phyloP scores from a whole-genome alignment of 2,888 invertebrate species.

The Dolichomitus sp. region DNA sequence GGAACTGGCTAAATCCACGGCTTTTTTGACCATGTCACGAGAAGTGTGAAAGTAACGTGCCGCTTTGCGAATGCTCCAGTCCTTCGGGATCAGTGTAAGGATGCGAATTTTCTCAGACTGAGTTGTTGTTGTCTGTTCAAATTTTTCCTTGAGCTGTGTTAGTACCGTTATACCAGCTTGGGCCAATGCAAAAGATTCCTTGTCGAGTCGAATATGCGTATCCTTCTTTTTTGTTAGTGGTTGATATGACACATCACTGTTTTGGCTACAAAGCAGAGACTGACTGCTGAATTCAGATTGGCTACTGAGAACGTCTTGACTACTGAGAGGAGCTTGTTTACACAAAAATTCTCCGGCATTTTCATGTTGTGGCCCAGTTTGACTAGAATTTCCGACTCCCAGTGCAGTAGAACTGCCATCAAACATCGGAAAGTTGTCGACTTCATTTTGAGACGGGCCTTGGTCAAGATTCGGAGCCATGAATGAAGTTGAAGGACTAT shows the following conservation, averaged over 20 bases:
- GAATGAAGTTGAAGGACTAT: background rate
- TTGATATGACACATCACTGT: background rate
- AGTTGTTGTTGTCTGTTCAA: conserved; percentile 10
- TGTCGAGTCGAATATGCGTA: background rate
- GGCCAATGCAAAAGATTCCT: background rate
- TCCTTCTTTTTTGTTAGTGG: background rate
- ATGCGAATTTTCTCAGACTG: conserved; percentile 8
- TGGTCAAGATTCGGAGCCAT: background rate
- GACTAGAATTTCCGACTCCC: background rate
- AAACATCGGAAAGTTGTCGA: background rate
- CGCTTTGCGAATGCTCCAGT: background rate
- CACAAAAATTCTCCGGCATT: background rate
- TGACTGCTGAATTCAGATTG: background rate
- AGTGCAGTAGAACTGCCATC: background rate
- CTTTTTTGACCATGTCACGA: background rate
- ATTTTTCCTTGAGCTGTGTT: conserved; percentile 12
- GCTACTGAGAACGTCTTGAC: background rate
- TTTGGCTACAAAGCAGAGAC: background rate
- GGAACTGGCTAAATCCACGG: background rate
- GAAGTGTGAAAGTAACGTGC: background rate
- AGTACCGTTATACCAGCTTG: conserved; percentile 10
- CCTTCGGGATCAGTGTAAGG: background rate
- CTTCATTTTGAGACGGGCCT: background rate
- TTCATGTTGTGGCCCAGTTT: background rate
- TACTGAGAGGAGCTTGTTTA: background rate